Conservation (phyloP, 2,888 invertebrate species). For the Drymonia ruficornis region DNA sequence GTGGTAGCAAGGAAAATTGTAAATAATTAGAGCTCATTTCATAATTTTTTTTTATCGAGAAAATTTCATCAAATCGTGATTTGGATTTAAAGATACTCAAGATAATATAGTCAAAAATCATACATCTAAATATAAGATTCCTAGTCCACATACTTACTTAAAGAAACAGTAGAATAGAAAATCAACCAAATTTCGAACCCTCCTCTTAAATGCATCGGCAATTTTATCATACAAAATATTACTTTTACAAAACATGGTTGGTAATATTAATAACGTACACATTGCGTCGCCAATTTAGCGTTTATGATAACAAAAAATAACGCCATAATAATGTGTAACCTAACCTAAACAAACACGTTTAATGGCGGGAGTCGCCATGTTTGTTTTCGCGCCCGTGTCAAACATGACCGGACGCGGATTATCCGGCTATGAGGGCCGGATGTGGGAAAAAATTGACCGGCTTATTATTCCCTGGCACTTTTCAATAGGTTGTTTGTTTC, state of each 20-base stretch:
- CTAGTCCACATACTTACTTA: too few species aligned
- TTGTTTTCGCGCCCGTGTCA: constrained; percentile 70
- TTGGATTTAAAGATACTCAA: too few species aligned
- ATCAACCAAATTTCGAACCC: too few species aligned
- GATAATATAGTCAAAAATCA: too few species aligned
- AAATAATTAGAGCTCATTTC: too few species aligned
- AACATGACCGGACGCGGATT: constrained; percentile 69
- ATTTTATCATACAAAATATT: neutral
- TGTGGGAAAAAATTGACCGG: constrained; percentile 42
- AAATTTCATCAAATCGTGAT: too few species aligned
- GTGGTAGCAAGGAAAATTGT: too few species aligned
- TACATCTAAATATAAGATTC: too few species aligned
- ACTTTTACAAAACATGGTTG: constrained; percentile 4
- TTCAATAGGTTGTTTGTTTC: constrained; percentile 31
- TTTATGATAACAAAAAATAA: constrained; percentile 51
- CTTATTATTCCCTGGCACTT: constrained; percentile 35
- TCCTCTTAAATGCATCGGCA: neutral
- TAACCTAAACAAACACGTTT: constrained; percentile 74
- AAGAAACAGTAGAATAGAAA: too few species aligned
- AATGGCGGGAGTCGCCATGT: constrained; percentile 63
- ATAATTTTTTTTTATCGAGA: too few species aligned
- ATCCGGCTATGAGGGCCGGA: constrained; percentile 50
- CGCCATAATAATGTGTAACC: constrained; percentile 70
- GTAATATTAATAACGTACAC: constrained; percentile 23
- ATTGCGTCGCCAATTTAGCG: constrained; percentile 41